Evolutionary conservation across 1,140 invertebrate genomes (phyloP).

Genomic region (Neelides sp.): DNA sequence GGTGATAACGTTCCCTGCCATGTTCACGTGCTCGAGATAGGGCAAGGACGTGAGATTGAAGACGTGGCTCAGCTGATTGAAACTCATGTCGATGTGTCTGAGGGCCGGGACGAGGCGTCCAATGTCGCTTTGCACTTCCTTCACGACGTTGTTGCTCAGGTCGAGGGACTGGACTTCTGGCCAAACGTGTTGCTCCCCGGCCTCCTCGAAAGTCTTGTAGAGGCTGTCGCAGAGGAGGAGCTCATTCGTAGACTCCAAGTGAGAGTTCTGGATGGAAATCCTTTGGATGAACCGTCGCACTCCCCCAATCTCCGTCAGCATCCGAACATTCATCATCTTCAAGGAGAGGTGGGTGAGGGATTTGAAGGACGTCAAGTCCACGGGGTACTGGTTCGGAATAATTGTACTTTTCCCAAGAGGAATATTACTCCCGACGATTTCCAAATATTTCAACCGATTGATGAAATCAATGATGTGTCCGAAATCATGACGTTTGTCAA

Average conservation of each 20-base stretch:
- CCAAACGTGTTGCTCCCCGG: conserved; percentile 19
- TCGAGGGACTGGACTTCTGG: conserved; percentile 14
- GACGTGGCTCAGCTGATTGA: conserved; percentile 26
- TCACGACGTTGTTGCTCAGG: conserved; percentile 22
- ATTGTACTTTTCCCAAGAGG: conserved; percentile 65
- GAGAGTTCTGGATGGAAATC: conserved; percentile 48
- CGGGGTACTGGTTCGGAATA: conserved; percentile 57
- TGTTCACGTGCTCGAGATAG: conserved; percentile 56
- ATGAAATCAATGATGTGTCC: conserved; percentile 81
- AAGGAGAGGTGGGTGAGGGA: conserved; percentile 40
- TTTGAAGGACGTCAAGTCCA: conserved; percentile 71
- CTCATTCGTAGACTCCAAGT: conserved; percentile 49
- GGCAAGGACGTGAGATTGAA: conserved; percentile 63
- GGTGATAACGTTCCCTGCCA: conserved; percentile 61
- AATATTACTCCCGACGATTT: conserved; percentile 52
- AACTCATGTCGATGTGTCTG: conserved; percentile 24
- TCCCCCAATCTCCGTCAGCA: conserved; percentile 20
- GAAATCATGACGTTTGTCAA: conserved; percentile 60
- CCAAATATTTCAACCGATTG: conserved; percentile 52
- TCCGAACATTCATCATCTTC: conserved; percentile 24
- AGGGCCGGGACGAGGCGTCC: conserved; percentile 27
- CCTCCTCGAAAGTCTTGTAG: conserved; percentile 34
- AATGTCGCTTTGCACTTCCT: conserved; percentile 17
- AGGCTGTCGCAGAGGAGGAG: conserved; percentile 64
- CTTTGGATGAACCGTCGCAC: conserved; percentile 48